Conservation (phyloP, 2,888 invertebrate species). For the Eilema caniola region DNA sequence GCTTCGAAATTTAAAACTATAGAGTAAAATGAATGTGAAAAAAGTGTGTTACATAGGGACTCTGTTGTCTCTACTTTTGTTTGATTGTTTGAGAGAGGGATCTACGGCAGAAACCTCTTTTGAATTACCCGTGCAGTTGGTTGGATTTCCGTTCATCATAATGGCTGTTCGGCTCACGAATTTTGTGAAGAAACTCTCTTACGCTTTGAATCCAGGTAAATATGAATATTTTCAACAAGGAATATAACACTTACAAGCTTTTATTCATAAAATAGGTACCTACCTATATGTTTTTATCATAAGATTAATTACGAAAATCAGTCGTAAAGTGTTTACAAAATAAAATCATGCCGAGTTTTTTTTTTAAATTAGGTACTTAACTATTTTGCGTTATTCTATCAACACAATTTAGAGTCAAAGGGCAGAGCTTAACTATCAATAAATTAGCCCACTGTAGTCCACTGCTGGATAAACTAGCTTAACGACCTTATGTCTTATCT, state of each 20-base stretch:
- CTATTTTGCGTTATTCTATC: too few species aligned
- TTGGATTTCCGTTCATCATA: conserved; percentile 94
- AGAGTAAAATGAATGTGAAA: conserved; percentile 66
- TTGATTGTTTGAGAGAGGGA: conserved; percentile 73
- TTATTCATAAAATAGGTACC: too few species aligned
- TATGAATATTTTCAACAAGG: neutral
- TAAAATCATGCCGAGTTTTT: too few species aligned
- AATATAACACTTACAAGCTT: neutral
- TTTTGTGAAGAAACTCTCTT: conserved; percentile 93
- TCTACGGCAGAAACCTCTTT: conserved; percentile 66
- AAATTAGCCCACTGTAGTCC: too few species aligned
- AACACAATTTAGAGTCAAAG: too few species aligned
- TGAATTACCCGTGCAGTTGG: conserved; percentile 93
- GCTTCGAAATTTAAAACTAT: conserved; percentile 19
- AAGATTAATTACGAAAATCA: too few species aligned
- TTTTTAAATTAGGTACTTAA: too few species aligned
- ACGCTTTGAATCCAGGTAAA: conserved; percentile 87
- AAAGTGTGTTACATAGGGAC: conserved; percentile 75
- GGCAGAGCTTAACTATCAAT: too few species aligned
- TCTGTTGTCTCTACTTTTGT: conserved; percentile 67
- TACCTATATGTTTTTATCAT: too few species aligned
- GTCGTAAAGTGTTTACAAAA: too few species aligned
- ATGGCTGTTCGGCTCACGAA: conserved; percentile 92
- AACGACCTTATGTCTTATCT: too few species aligned
- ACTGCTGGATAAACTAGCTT: too few species aligned